Base-by-base conservation (phyloP, 2,888 invertebrate species). In the Hyppa rectilinea region DNA sequence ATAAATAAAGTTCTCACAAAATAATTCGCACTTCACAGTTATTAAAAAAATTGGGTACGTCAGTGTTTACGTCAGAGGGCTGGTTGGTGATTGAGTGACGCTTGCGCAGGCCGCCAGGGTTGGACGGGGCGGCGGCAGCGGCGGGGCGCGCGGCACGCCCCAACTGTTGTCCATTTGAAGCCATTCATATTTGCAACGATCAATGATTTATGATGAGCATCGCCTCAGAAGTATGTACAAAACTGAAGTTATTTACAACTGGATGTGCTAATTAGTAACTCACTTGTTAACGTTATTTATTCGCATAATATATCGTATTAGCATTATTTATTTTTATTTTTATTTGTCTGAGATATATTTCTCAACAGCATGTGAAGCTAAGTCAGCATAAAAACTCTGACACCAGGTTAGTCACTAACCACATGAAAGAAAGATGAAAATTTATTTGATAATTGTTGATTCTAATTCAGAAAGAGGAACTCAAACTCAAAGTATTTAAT, bases 31-130 rank as follows among this genome's bases (percentile, higher is more conserved):
- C 58, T 60, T 55, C 60, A 78, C 68, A 50, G 55, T 23, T n/a
- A 12, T 17, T 4, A n/a, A 40, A 34, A 40, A 34, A 20, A 26
- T 58, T 50, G 26, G 10, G 38, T 69, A 64, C 50, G 60, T 68
- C 62, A 58, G 31, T 86, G 88, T 87, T 87, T 87, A 89, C 87
- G 84, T 88, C 87, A 87, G 77, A 70, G 87, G 85, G 89, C 80
- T 87, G 88, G 89, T 84, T 85, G 83, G 75, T 79, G 81, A 83
- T 70, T 69, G 83, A 93, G 87, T 90, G 92, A 91, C 92, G 91
- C 90, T 85, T 85, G 91, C 92, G 93, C 92, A 92, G 83, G 68
- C 72, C 74, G 72, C 70, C 73, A 86, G 87, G 89, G 87, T 81
- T 85, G 86, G 29, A 55, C 14, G 71, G 84, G 77, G 83, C 70